Evolutionary conservation across 2,113 vertebrate species (phyloP), one percentile per base, ranked within the genome.

Genomic region (Oreochromis spilurus): DNA sequence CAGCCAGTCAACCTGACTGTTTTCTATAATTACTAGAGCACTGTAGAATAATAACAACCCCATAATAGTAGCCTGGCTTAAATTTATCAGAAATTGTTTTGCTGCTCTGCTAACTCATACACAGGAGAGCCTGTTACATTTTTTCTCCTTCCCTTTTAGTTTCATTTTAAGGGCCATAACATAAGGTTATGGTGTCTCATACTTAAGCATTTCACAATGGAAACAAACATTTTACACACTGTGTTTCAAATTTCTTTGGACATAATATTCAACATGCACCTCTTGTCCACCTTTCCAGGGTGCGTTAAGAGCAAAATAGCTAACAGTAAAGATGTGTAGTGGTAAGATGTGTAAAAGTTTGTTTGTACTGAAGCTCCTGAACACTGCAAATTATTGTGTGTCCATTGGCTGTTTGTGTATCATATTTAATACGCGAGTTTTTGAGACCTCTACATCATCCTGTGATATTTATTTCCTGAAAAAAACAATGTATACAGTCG

Each of bases 1-100:
- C 54, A 89, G 70, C 81, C 50, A 45, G 24, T 75, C 84, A 82
- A 36, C 45, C 55, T 36, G 40, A 58, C 78, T 83, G 75, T 79
- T 85, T 81, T 53, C 65, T 78, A 67, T 53, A 90, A 89, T 91
- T 89, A 89, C 84, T 62, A 19, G 65, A 90, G 72, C 45, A 82
- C 9, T 84, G 48, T 81, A 77, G 34, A 82, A 21, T 52, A 70
- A 82, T 77, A 79, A 84, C 29, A 50, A 83, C 26, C 50, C 7
- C 14, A 21, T 52, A 52, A 81, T 79, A 80, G 48, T 65, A 40
- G 36, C 10, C 81, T 62, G 45, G 36, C 67, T 75, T 67, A 75
- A 81, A 55, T 53, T 79, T 3, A 72, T 84, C 52, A 62, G 26
- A 26, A 52, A 88, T 5, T 9, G 17, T 54, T 62, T 58, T 52